Conservation (phyloP, 2,113 vertebrate species). For the Sisor rabdophorus region DNA sequence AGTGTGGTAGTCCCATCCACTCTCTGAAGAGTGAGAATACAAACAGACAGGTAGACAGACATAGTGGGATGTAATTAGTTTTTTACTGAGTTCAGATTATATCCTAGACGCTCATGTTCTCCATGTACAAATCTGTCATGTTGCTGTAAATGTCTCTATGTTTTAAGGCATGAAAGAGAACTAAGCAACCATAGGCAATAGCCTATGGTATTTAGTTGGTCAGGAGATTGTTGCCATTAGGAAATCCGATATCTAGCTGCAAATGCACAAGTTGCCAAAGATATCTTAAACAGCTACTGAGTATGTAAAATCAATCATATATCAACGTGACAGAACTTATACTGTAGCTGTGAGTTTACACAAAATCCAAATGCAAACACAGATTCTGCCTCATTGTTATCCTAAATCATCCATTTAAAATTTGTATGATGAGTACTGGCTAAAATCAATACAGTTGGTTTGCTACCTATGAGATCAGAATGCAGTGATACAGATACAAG, state of each 20-base stretch:
- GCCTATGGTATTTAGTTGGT: not conserved
- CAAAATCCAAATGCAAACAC: not conserved
- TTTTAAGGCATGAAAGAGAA: not conserved
- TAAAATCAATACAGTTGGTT: not conserved
- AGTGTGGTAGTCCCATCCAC: slow-evolving; percentile 79
- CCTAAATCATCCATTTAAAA: not conserved
- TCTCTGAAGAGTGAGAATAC: slow-evolving; percentile 58
- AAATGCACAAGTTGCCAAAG: not conserved
- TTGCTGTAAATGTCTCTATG: not conserved
- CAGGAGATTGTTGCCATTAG: not conserved
- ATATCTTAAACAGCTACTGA: not conserved
- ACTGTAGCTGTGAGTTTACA: not conserved
- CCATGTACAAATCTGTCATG: not conserved
- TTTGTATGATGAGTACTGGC: not conserved
- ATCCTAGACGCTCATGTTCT: not conserved
- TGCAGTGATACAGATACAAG: not conserved
- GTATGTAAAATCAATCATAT: not conserved
- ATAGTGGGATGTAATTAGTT: no score
- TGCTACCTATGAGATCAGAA: not conserved
- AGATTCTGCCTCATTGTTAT: not conserved
- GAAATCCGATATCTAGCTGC: not conserved
- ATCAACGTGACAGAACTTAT: not conserved
- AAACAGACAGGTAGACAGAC: no score
- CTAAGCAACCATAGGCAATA: not conserved
- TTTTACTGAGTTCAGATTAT: not conserved